These are phyloP conservation scores for Trachelus iudaicus DNA, from an alignment of 2,888 invertebrate species.

Conservation along the genomic window DNA sequence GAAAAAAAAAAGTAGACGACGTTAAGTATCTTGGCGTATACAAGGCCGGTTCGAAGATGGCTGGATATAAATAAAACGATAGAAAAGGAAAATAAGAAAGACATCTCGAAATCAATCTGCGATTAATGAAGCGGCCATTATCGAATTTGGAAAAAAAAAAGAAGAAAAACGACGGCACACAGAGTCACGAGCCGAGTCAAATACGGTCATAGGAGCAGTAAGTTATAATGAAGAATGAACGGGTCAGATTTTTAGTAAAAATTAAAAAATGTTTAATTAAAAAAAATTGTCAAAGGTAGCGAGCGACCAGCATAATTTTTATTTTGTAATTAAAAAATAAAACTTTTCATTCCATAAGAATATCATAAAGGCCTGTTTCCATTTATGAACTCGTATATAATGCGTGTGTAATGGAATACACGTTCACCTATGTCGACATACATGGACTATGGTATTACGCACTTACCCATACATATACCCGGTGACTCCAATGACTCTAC, in stretches of 20 bases:
- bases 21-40: not conserved
- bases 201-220: not conserved
- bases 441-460: not conserved
- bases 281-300: not conserved
- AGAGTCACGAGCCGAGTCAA: not conserved
- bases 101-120: not conserved
- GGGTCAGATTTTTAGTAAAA: not conserved
- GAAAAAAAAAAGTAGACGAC: not conserved
- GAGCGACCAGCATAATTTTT: not conserved
- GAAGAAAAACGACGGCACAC: no score
- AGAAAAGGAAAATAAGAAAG: not conserved
- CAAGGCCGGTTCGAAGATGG: not conserved
- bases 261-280: not conserved
- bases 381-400: not conserved
- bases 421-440: not conserved
- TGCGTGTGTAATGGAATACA: not conserved
- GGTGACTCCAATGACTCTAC: constrained; percentile 9
- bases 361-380: not conserved
- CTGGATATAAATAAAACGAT: not conserved
- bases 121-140: no score
- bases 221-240: not conserved
- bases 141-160: no score
- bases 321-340: not conserved
- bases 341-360: not conserved
- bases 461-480: constrained; percentile 8